Evolutionary conservation across 2,888 invertebrate species (phyloP), one percentile per base, ranked within the genome.

Genomic region (Cancer borealis): DNA sequence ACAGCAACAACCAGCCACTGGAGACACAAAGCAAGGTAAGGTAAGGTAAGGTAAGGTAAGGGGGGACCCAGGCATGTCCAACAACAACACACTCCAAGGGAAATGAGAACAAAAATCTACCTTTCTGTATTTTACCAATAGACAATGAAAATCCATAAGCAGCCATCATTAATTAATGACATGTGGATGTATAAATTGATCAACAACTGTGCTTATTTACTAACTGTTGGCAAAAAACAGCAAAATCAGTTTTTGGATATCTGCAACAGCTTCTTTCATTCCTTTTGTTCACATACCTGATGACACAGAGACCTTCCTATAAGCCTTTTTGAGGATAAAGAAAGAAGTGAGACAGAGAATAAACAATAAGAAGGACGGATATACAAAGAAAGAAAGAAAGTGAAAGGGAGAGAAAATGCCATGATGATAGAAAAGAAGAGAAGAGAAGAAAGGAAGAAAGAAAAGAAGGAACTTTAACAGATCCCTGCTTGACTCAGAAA

Each of bases 1-100:
- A 84, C 84, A 84, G 39, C 39, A 84, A 84, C 84, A 84, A 84
- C 84, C 84, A 84, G 84, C 84, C 84, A 84, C 39, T 73, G 84
- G 84, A 84, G 39, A 84, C 30, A 84, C 30, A 84, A 84, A 84
- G 84, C 84, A 39, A 39, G 84, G 39, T n/a, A 39, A 17, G 54
- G 54, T 39, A 39, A 39, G 54, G 4, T n/a, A 39, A 39, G 84
- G 39, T n/a, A 39, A 17, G 54, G 54, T 39, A 39, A 39, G 54
- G 4, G 12, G 39, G 39, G 12, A 84, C 84, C 39, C 39, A 84
- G 84, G n/a, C 84, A 84, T 30, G 39, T 39, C 84, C 14, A 84
- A 10, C 30, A 12, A 39, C 21, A 21, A 66, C 14, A 84, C 79
- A 84, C 84, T 84, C 84, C 39, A 84, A 17, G 39, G 84, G 39